Evolutionary conservation across 1,140 invertebrate species (phyloP), one percentile per base, ranked within the genome.

Genomic region (Drosophila santomea): DNA sequence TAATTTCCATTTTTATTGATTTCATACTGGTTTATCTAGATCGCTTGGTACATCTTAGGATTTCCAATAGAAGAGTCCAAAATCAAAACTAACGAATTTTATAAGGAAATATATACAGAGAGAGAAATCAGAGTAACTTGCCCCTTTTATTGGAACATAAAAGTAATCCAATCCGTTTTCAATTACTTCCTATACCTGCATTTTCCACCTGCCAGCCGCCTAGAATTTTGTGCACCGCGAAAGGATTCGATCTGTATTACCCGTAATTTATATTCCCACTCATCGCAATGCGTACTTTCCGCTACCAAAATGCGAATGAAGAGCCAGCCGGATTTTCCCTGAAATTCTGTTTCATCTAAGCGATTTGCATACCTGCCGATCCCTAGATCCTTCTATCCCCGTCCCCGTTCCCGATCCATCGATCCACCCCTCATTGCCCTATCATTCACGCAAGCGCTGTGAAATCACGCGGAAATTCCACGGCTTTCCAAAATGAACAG

Each of bases 401-500:
- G 17, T 17, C 17, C 20, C 20, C 20, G 20, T 2, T 20, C 32
- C 7, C 28, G 43, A 59, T 54, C 17, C 44, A 15, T 14, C 59
- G 55, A 69, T 62, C 41, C 35, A 48, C 63, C 57, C 59, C 50
- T 78, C 35, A 23, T 20, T 20, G 20, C 20, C 20, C 20, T 67
- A 89, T 86, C 83, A 89, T 86, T 86, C 83, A 86, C 79, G 80
- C 85, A 80, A 69, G 69, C 74, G 66, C 56, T 67, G 69, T 54
- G 78, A 82, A 85, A 90, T 79, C 80, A 85, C 86, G 78, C 67
- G 80, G 85, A 90, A 90, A 47, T 86, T 79, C 81, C 80, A 67
- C 73, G 78, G 72, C 74, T 67, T 77, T 69, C 38, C 64, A 58
- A 78, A 68, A 90, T 90, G 82, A 83, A 90, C 74, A 57, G 32